Evolutionary conservation across 2,113 vertebrate species (phyloP).

Genomic region (Suricata suricatta): DNA sequence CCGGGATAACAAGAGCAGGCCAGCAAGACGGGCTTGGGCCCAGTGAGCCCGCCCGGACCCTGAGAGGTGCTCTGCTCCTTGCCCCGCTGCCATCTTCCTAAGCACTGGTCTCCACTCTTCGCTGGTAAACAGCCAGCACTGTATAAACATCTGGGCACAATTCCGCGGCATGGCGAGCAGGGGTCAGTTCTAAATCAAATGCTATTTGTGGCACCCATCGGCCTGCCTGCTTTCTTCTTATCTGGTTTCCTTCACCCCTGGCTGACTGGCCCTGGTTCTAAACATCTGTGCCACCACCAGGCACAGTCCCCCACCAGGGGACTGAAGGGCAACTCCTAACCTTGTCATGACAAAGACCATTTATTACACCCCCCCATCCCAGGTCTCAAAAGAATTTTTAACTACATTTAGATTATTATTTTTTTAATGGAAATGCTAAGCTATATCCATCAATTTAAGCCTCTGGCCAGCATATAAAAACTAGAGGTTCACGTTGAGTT

Average conservation of each 20-base stretch:
- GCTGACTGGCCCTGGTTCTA: not conserved
- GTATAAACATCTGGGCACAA: not conserved
- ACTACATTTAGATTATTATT: not conserved
- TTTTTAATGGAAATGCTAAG: not conserved
- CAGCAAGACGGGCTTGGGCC: not conserved
- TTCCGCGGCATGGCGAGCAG: not conserved
- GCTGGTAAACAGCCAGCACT: not conserved
- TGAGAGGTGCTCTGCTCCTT: not conserved
- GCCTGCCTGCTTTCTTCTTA: not conserved
- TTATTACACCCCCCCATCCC: not conserved
- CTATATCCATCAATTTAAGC: not conserved
- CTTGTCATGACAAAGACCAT: not conserved
- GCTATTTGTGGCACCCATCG: not conserved
- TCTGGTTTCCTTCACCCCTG: not conserved
- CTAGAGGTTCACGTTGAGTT: not conserved
- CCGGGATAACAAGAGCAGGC: not conserved
- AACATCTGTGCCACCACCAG: not conserved
- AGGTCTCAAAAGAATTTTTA: slow-evolving; percentile 20
- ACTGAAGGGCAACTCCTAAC: not conserved
- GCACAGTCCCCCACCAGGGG: not conserved
- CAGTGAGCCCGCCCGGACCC: not conserved
- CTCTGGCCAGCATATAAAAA: not conserved
- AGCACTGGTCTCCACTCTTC: not conserved
- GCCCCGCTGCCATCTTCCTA: not conserved
- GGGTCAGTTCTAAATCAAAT: not conserved